Evolutionary conservation across 2,888 invertebrate species (phyloP).

Genomic region (Therioaphis trifolii): DNA sequence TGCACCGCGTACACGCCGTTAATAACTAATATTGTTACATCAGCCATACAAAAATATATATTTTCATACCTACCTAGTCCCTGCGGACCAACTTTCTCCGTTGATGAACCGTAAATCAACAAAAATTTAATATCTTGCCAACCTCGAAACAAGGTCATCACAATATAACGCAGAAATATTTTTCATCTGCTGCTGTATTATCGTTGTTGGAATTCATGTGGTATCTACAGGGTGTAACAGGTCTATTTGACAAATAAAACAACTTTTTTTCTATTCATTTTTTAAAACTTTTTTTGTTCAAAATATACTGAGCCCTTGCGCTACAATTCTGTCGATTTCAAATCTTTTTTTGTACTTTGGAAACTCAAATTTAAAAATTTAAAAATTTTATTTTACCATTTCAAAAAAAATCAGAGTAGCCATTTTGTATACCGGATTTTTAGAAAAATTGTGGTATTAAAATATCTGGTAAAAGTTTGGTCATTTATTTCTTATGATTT

Average conservation of each 20-base stretch:
- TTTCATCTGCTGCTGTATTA: neutral
- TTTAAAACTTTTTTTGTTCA: neutral
- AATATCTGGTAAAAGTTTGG: no score
- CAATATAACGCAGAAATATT: neutral
- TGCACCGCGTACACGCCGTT: neutral
- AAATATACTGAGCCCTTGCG: no score
- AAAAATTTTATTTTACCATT: no score
- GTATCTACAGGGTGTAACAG: neutral
- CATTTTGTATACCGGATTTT: no score
- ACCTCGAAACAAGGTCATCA: constrained; percentile 5
- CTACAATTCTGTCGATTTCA: no score
- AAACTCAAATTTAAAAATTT: no score
- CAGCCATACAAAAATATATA: neutral
- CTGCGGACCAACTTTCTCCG: neutral
- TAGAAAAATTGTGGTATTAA: no score
- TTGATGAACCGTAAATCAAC: constrained; percentile 32
- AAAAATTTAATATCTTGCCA: neutral
- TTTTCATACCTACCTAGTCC: neutral
- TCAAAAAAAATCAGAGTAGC: no score
- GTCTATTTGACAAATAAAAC: no score
- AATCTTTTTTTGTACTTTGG: no score
- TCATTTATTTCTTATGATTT: no score
- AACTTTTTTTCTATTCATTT: no score
- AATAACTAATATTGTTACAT: constrained; percentile 1
- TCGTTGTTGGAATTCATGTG: neutral